Evolutionary conservation across 2,888 invertebrate species (phyloP), one percentile per base, ranked within the genome.

Genomic region (Meteorus colon): DNA sequence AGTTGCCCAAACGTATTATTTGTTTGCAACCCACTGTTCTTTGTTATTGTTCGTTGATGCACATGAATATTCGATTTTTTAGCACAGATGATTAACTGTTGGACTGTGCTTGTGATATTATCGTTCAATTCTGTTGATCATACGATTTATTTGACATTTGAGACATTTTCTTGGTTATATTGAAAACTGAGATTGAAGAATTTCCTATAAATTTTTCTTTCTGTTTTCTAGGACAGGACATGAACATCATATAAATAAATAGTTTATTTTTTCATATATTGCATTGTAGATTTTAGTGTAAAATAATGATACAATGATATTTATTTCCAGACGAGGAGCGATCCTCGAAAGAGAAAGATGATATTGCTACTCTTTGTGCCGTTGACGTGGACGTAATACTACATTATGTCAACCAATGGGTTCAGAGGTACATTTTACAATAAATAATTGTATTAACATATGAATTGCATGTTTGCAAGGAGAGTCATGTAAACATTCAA

Each of bases 391-490:
- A 96, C 90, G 94, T 93, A 83, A 94, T 96, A 80, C 93, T 96
- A 86, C 93, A 95, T 85, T 97, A 96, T 90, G 95, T 96, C 86
- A 94, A 96, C 89, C 94, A 96, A 84, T 97, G 97, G 97, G 95
- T 96, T 81, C 95, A 96, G 90, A 94, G 96, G 96, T 95, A 92
- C 86, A 66, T 86, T 29, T 66, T 2, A 65, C 75, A 62, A 70
- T 27, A 72, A 19, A 29, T 14, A 29, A 31, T 48, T 10, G 41
- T 51, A 65, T 73, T 72, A 24, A 34, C 12, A 19, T 72, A 73
- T 41, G 37, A 34, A n/a, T 65, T 12, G 31, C 4, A 19, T 68
- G 41, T 60, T n/a, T 14, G 12, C 12, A 8, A 41, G 41, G 8
- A 16, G 68, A 73, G 62, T 60, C 19, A 71, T 70, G 62, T 59